These are phyloP conservation scores for Drosophila lacertosa DNA, from an alignment of 1,140 invertebrate species.

Conservation along the genomic window DNA sequence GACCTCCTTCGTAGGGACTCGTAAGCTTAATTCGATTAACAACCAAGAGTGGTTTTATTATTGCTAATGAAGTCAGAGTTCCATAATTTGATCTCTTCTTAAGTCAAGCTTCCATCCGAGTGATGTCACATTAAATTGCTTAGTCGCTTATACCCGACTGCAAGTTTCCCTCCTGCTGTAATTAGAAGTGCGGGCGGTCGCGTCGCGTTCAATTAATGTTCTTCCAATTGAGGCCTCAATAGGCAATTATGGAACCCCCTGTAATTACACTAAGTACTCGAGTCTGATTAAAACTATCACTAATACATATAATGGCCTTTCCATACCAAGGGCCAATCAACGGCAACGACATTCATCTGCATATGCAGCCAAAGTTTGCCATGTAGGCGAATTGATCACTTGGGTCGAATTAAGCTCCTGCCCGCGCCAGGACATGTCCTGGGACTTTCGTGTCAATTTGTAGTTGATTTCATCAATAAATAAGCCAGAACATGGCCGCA, in stretches of 20 bases:
- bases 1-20: not conserved
- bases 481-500: slow-evolving; percentile 54
- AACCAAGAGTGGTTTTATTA: too few species aligned
- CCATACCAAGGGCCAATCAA: slow-evolving; percentile 65
- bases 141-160: too few species aligned
- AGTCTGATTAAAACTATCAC: slow-evolving; percentile 35
- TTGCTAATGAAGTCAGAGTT: too few species aligned
- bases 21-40: slow-evolving; percentile 38
- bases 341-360: slow-evolving; percentile 55
- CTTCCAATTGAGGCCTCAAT: slow-evolving; percentile 62
- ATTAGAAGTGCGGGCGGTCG: slow-evolving; percentile 60
- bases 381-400: slow-evolving; percentile 69
- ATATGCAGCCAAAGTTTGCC: slow-evolving; percentile 46
- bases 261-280: slow-evolving; percentile 69
- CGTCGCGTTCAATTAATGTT: slow-evolving; percentile 33
- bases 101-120: too few species aligned
- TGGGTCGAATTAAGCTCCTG: slow-evolving; percentile 70
- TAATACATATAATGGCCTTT: slow-evolving; percentile 43
- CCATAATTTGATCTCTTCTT: too few species aligned
- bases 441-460: slow-evolving; percentile 73
- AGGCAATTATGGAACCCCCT: slow-evolving; percentile 44
- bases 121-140: too few species aligned
- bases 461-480: slow-evolving; percentile 74
- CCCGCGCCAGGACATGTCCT: slow-evolving; percentile 13
- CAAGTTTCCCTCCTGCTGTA: slow-evolving; percentile 18